Evolutionary conservation across 2,888 invertebrate genomes (phyloP).

Genomic region (Lochmaea crataegi): DNA sequence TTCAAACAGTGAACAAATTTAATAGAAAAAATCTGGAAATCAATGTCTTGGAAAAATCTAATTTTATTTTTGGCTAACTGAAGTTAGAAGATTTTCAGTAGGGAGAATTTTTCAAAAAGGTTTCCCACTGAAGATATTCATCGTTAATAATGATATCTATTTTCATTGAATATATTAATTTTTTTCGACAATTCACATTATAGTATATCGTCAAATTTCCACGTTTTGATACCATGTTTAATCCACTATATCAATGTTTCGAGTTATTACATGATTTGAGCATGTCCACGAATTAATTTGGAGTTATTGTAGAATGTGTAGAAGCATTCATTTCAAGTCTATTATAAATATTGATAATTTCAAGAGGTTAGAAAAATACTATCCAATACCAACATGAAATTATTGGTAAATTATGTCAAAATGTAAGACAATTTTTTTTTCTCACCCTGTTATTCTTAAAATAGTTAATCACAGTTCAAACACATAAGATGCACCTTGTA

Average conservation of each 20-base stretch:
- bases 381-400: no score
- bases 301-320: slow-evolving; percentile 4
- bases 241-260: slow-evolving; percentile 1
- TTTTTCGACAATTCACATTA: not conserved
- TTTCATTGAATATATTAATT: not conserved
- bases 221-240: slow-evolving; percentile 18
- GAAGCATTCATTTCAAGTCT: slow-evolving; percentile 10
- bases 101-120: no score
- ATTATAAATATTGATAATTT: not conserved
- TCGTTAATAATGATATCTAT: not conserved
- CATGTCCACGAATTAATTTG: slow-evolving; percentile 14
- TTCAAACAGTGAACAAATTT: no score
- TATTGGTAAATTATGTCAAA: no score
- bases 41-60: no score
- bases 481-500: no score
- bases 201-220: not conserved
- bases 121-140: not conserved
- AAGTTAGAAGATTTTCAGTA: no score
- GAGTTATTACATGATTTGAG: slow-evolving; percentile 2
- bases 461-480: no score
- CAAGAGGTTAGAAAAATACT: not conserved
- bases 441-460: no score
- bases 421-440: no score
- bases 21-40: no score
- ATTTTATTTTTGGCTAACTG: no score